Evolutionary conservation across 2,888 invertebrate genomes (phyloP).

Genomic region (Trilocha varians): DNA sequence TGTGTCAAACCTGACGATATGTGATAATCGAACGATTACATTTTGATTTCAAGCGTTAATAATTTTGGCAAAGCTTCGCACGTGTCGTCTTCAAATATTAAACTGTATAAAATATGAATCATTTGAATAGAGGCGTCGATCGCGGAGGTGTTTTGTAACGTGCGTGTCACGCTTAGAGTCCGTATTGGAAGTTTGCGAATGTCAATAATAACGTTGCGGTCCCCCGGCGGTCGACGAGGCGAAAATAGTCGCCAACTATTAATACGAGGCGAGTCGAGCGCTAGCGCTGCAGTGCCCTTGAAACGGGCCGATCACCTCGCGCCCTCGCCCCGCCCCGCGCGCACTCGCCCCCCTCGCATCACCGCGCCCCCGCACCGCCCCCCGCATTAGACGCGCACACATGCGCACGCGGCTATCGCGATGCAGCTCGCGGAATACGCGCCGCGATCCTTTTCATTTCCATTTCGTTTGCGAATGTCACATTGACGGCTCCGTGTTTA

Average conservation of each 20-base stretch:
- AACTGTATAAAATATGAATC: background rate
- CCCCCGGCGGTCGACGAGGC: conserved; percentile 50
- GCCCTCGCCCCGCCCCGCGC: conserved; percentile 17
- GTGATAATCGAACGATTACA: background rate
- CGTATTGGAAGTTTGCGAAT: conserved; percentile 62
- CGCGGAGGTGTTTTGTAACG: conserved; percentile 18
- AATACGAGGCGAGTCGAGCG: conserved; percentile 60
- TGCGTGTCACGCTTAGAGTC: conserved; percentile 33
- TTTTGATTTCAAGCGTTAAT: background rate
- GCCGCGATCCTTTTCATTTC: conserved; percentile 57
- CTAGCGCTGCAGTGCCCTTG: conserved; percentile 70
- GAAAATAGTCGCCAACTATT: conserved; percentile 71
- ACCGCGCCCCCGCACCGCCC: conserved; percentile 29
- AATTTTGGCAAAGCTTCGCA: background rate
- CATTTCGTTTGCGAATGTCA: conserved; percentile 60
- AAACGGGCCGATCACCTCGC: conserved; percentile 68
- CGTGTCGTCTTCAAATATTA: background rate
- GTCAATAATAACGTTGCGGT: conserved; percentile 69
- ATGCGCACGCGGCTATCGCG: conserved; percentile 32
- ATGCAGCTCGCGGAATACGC: conserved; percentile 57
- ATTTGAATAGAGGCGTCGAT: background rate
- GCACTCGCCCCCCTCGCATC: conserved; percentile 24
- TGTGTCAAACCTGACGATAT: background rate
- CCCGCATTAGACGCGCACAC: conserved; percentile 27
- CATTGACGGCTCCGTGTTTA: conserved; percentile 38